Evolutionary conservation across 2,888 invertebrate species (phyloP), one percentile per base, ranked within the genome.

Genomic region (Noctua janthe): DNA sequence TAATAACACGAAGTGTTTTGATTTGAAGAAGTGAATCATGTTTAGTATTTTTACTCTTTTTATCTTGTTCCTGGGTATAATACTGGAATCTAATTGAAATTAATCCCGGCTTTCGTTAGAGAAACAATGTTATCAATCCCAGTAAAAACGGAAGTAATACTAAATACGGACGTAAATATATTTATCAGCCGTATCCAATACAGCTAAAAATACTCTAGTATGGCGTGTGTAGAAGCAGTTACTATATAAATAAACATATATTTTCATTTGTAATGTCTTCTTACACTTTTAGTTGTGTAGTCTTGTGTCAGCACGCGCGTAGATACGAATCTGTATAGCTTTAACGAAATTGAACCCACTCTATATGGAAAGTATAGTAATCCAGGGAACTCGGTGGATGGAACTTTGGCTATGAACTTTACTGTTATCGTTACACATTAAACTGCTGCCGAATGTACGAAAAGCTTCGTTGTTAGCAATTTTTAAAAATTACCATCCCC

Each of bases 351-450:
- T 95, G 94, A 93, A 94, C 92, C 91, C 93, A 92, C 92, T 94
- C 93, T 94, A 93, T 94, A 94, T 94, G 94, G 94, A 94, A 94
- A 94, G 94, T 93, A 93, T 92, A 94, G 94, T 95, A 94, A 95
- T 95, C 95, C 94, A 91, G 92, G 93, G 92, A 95, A 94, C 94
- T 94, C 94, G 91, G 90, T 89, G 92, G 94, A 93, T 93, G 93
- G 93, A 95, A 95, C 94, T 95, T 95, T 92, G 94, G 95, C 96
- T 94, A 95, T 96, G 96, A 95, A 95, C 95, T 95, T 96, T 96
- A 97, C 95, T 96, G 96, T 96, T 96, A 97, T 96, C 92, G 94
- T 92, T 91, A 87, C 90, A 93, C 95, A 95, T 96, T 95, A 95
- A 94, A 95, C 95, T 94, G 94, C 94, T 95, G 91, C 94, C 92